Evolutionary conservation across 2,888 invertebrate genomes (phyloP).

Genomic region (Ormyrus nitidulus): DNA sequence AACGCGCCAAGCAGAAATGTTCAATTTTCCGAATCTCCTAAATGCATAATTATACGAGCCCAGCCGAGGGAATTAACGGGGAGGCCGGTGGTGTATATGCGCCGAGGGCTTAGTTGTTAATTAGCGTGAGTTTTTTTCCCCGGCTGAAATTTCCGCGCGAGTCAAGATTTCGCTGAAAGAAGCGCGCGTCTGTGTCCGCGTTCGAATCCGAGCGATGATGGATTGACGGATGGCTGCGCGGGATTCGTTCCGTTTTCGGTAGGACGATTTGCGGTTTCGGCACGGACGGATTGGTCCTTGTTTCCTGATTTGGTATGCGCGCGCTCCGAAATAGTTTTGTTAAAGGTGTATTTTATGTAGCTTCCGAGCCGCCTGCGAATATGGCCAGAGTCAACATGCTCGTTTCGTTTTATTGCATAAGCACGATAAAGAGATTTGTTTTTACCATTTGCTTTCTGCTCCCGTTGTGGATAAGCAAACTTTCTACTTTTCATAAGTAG

Average conservation of each 20-base stretch:
- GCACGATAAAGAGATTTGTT: no score
- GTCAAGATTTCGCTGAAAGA: conserved; percentile 21
- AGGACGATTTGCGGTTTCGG: background rate
- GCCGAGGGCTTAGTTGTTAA: conserved; percentile 43
- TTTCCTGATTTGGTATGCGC: conserved; percentile 5
- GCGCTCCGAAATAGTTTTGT: background rate
- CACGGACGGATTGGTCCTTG: background rate
- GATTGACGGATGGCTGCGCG: background rate
- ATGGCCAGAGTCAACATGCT: no score
- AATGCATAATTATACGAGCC: conserved; percentile 50
- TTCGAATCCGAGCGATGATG: background rate
- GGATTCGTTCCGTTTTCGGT: conserved; percentile 18
- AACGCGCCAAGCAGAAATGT: conserved; percentile 61
- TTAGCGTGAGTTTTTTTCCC: conserved; percentile 39
- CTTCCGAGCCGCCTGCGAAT: background rate
- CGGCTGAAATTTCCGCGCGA: conserved; percentile 9
- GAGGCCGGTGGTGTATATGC: background rate
- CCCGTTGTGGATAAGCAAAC: no score
- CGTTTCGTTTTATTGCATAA: no score
- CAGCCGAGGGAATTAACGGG: conserved; percentile 13
- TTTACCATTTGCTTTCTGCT: no score
- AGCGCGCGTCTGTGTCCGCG: background rate
- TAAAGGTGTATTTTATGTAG: background rate
- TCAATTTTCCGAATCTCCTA: conserved; percentile 62
- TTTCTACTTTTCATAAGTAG: no score